Percentiles rank a stretch among this genome's conserved stretches.
Conservation (phyloP, 2,113 vertebrate species). For the Neogobius melanostomus region DNA sequence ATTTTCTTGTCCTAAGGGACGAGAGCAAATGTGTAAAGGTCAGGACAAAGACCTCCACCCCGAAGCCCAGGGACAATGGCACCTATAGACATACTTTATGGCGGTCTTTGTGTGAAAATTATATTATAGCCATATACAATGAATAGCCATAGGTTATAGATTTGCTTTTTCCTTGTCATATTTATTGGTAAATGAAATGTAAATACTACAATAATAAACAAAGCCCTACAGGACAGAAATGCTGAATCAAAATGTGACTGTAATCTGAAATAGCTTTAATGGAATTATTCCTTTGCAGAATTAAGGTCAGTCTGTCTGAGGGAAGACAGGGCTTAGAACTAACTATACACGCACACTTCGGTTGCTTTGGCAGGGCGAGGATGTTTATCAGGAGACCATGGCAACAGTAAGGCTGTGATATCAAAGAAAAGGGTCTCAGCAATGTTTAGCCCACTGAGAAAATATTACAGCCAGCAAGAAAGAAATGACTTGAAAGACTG, state of each 20-base stretch:
- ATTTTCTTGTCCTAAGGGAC: background rate
- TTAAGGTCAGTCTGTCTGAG: slow-evolving; percentile 59
- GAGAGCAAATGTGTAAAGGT: slow-evolving; percentile 33
- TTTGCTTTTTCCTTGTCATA: background rate
- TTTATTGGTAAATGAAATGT: no score
- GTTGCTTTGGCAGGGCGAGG: slow-evolving; percentile 59
- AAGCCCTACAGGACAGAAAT: background rate
- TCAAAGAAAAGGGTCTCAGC: slow-evolving; percentile 40
- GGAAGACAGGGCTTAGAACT: slow-evolving; percentile 41
- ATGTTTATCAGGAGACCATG: slow-evolving; percentile 46
- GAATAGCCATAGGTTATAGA: background rate
- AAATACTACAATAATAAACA: slow-evolving; percentile 10
- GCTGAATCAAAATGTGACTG: slow-evolving; percentile 10
- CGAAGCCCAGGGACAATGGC: slow-evolving; percentile 24
- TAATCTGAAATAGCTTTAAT: slow-evolving; percentile 54
- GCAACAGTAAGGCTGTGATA: slow-evolving; percentile 38
- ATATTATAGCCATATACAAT: background rate
- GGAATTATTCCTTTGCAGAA: slow-evolving; percentile 51
- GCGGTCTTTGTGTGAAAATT: slow-evolving; percentile 1
- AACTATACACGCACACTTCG: slow-evolving; percentile 28
- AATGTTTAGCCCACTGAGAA: background rate
- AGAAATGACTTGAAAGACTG: background rate
- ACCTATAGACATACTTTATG: slow-evolving; percentile 16
- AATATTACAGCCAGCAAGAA: background rate
- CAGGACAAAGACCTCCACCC: slow-evolving; percentile 36